A percentile compares a stretch with the other conserved stretches of the same genome.
phyloP scores from a whole-genome alignment of 2,888 invertebrate species.

The Meliscaeva auricollis region DNA sequence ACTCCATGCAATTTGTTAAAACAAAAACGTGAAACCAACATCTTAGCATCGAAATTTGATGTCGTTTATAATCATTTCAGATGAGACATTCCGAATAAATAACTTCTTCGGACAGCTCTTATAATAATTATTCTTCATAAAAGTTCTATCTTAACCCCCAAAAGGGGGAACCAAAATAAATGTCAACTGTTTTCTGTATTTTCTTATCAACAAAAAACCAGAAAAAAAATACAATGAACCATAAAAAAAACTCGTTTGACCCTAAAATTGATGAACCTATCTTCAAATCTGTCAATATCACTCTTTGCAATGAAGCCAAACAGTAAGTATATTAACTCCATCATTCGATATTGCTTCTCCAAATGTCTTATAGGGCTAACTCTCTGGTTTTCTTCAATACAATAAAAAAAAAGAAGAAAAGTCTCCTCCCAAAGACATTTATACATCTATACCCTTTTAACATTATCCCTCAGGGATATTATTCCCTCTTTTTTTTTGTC shows the following conservation, averaged over 20 bases:
- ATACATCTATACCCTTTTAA: neutral
- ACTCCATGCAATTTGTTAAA: no score
- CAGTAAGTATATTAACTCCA: conserved; percentile 23
- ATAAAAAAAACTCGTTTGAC: conserved; percentile 7
- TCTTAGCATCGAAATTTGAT: no score
- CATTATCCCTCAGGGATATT: neutral
- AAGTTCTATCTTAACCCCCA: neutral
- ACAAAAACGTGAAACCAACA: no score
- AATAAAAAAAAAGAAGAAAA: neutral
- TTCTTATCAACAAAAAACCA: neutral
- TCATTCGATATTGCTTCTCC: neutral
- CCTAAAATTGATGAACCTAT: conserved; percentile 10
- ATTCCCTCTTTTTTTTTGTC: neutral
- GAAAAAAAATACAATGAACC: neutral
- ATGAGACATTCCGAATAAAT: no score
- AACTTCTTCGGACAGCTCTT: neutral
- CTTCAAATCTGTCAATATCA: conserved; percentile 12
- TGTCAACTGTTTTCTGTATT: neutral
- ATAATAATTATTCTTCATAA: neutral
- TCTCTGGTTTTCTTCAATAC: no score
- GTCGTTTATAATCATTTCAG: no score
- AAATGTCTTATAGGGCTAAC: neutral
- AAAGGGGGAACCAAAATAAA: neutral
- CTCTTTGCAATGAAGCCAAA: conserved; percentile 12
- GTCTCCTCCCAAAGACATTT: neutral